A percentile compares a stretch with the other conserved stretches of the same genome.
phyloP scores from a whole-genome alignment of 2,888 invertebrate genomes.

The Tinea semifulvella region DNA sequence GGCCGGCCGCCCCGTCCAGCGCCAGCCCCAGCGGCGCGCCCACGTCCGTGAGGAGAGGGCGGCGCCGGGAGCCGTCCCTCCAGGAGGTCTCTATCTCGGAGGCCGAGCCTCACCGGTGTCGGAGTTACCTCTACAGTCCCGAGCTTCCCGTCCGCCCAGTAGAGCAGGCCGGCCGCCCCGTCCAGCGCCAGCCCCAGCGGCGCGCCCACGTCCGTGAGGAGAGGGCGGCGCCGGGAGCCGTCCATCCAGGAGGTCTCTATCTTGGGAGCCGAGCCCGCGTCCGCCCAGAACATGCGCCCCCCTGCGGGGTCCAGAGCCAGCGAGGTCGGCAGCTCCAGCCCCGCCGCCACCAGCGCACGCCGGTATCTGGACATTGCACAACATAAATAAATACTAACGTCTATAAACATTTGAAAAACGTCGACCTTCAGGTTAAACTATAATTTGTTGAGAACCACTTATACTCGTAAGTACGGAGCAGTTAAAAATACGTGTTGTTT shows the following conservation, averaged over 20 bases:
- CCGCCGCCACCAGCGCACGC: constrained; percentile 79
- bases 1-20: constrained; percentile 96
- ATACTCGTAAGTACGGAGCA: no score
- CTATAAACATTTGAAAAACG: no score
- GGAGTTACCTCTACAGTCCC: no score
- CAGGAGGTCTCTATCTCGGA: constrained; percentile 88
- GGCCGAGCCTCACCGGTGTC: no score
- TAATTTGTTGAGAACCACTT: no score
- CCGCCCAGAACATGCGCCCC: constrained; percentile 93
- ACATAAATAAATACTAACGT: no score
- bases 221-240: constrained; percentile 83
- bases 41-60: constrained; percentile 73
- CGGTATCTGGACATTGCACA: no score
- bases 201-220: constrained; percentile 83
- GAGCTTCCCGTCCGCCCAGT: constrained; percentile 97
- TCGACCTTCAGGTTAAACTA: no score
- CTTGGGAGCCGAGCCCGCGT: constrained; percentile 89
- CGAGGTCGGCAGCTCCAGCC: constrained; percentile 87
- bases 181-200: constrained; percentile 93
- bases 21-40: constrained; percentile 80
- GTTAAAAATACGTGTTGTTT: no score
- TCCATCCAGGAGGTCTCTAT: constrained; percentile 98
- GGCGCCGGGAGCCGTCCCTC: constrained; percentile 81
- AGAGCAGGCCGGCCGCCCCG: constrained; percentile 85
- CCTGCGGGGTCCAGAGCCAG: constrained; percentile 87